Evolutionary conservation across 2,888 invertebrate species (phyloP).

Genomic region (Ormyrus labotus): DNA sequence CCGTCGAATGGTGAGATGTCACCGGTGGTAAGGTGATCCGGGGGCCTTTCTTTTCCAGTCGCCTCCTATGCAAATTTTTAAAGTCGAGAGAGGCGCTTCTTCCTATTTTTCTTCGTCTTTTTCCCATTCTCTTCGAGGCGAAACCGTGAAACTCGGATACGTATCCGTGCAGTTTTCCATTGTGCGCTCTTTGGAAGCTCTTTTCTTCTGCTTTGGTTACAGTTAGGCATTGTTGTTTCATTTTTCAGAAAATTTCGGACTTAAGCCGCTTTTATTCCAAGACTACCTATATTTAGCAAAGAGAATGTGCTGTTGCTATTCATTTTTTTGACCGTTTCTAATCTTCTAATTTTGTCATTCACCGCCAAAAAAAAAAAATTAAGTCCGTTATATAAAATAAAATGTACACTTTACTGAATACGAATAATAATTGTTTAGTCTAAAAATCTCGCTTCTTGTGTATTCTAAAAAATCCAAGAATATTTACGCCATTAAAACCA

Average conservation of each 20-base stretch:
- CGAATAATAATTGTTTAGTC: too few species aligned
- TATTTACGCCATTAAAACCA: too few species aligned
- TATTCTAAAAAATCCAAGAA: too few species aligned
- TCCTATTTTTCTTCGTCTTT: slow-evolving; percentile 3
- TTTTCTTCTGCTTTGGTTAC: neutral
- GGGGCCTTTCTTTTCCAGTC: neutral
- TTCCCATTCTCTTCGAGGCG: neutral
- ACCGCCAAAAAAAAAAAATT: neutral
- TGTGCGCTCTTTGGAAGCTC: neutral
- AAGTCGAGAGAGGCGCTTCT: neutral
- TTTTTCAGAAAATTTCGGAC: neutral
- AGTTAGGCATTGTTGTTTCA: neutral
- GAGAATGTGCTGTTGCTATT: too few species aligned
- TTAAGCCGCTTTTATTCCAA: too few species aligned
- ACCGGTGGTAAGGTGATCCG: slow-evolving; percentile 43
- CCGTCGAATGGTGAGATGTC: slow-evolving; percentile 62
- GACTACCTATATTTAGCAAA: too few species aligned
- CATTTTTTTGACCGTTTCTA: too few species aligned
- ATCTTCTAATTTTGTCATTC: too few species aligned
- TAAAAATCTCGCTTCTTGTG: too few species aligned
- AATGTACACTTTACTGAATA: too few species aligned
- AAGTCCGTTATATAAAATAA: too few species aligned
- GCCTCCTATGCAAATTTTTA: slow-evolving; percentile 33
- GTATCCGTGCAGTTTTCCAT: neutral
- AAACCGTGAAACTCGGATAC: neutral